phyloP scores from a whole-genome alignment of 1,140 invertebrate genomes.

The Mylabris phalerata region DNA sequence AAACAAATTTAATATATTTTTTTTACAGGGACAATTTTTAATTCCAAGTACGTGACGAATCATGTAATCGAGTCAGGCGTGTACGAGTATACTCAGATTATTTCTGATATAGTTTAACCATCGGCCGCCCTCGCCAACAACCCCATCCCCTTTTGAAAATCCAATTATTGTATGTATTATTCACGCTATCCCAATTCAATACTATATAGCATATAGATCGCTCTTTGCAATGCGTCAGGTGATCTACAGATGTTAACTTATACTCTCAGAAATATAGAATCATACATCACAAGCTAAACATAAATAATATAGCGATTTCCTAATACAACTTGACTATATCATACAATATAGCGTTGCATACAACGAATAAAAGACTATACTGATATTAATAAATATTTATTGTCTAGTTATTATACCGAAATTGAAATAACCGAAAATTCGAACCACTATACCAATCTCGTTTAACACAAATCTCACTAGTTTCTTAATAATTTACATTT shows the following conservation, averaged over 20 bases:
- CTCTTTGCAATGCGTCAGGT: slow-evolving; percentile 16
- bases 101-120: slow-evolving; percentile 16
- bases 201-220: slow-evolving; percentile 3
- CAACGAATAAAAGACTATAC: no score
- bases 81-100: slow-evolving; percentile 15
- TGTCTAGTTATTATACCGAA: no score
- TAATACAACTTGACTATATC: slow-evolving; percentile 20
- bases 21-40: slow-evolving; percentile 14
- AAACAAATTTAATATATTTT: slow-evolving; percentile 13
- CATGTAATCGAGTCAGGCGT: slow-evolving; percentile 12
- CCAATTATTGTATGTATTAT: slow-evolving; percentile 20
- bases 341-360: no score
- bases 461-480: no score
- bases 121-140: neutral
- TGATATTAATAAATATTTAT: no score
- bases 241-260: slow-evolving; percentile 22
- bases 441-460: no score
- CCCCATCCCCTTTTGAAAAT: slow-evolving; percentile 3
- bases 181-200: slow-evolving; percentile 14
- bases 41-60: slow-evolving; percentile 18
- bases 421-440: no score
- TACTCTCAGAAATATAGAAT: slow-evolving; percentile 21
- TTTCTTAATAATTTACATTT: no score
- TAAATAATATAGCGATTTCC: slow-evolving; percentile 20
- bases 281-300: slow-evolving; percentile 20